phyloP scores from a whole-genome alignment of 2,888 invertebrate species.

The Nymphalis c-album region DNA sequence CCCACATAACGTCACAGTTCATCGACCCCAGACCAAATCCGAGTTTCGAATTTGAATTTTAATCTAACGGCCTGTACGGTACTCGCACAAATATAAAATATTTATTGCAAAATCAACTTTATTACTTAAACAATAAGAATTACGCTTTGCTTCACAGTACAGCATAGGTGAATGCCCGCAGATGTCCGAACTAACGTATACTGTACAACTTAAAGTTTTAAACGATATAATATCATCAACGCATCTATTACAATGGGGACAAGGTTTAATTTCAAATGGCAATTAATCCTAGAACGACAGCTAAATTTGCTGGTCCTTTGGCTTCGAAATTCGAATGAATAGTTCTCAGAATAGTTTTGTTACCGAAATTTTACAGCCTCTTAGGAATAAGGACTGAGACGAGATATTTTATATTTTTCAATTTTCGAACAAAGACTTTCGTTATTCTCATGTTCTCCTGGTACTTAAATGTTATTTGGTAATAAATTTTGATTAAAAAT shows the following conservation, averaged over 20 bases:
- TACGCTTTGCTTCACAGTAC: conserved; percentile 1
- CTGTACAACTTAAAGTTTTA: conserved; percentile 49
- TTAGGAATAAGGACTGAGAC: conserved; percentile 15
- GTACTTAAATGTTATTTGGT: conserved; percentile 2
- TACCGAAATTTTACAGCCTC: conserved; percentile 29
- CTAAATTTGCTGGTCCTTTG: conserved; percentile 18
- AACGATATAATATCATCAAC: conserved; percentile 41
- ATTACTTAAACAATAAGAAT: conserved; percentile 17
- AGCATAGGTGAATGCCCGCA: conserved; percentile 66
- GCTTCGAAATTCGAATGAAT: conserved; percentile 47
- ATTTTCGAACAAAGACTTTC: conserved; percentile 16
- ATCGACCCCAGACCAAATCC: conserved; percentile 48
- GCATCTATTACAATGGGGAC: conserved; percentile 46
- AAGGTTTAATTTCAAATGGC: conserved; percentile 48
- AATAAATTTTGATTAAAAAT: not conserved
- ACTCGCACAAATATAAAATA: conserved; percentile 18
- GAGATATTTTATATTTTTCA: conserved; percentile 9
- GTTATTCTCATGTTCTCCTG: conserved; percentile 3
- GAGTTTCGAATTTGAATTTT: conserved; percentile 72
- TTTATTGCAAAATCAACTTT: conserved; percentile 17
- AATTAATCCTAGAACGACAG: conserved; percentile 34
- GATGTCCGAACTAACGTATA: conserved; percentile 62
- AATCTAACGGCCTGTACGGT: conserved; percentile 66
- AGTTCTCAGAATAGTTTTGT: conserved; percentile 45
- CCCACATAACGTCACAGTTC: conserved; percentile 48